Evolutionary conservation across 2,888 invertebrate species (phyloP), one percentile per base, ranked within the genome.

Genomic region (Plebejus argus): DNA sequence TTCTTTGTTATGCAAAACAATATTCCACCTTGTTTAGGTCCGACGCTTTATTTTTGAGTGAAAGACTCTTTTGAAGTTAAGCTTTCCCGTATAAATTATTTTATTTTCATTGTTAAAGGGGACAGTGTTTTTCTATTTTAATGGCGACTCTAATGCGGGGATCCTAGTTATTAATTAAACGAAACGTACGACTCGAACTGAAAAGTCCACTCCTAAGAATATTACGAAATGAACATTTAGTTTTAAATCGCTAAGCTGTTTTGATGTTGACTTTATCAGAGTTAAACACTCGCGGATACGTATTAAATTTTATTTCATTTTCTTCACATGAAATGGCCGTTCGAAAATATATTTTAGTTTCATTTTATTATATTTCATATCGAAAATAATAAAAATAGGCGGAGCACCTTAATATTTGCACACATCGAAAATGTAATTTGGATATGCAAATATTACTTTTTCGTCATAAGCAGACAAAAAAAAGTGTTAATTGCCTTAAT

Each of bases 21-120:
- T 93, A 93, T 93, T 93, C 93, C 92, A 94, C 94, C 94, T 94
- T 94, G 93, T 92, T 94, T 93, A 92, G 92, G 92, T 93, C 92
- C 92, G 91, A 93, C 92, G 93, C 93, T 93, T 93, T 93, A 93
- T 93, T 93, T 93, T 93, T 93, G 92, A 93, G 92, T 92, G 91
- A 93, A 93, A 93, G 90, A 91, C 91, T 93, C 93, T 93, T 93
- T 94, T 94, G 93, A 93, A 93, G 93, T 93, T 93, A 92, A 93
- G 93, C 92, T 93, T 91, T 91, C 89, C 92, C 88, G 93, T 93
- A 92, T 93, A 94, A 92, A 93, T 93, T 92, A 94, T 93, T 91
- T 92, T 91, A 92, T 92, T 93, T 93, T 91, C 90, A 89, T 93
- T 93, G 93, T 93, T 92, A 90, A 90, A 90, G 89, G 87, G 90